These are phyloP conservation scores for Diphyllodes magnificus DNA, from an alignment of 2,113 vertebrate genomes.

Conservation along the genomic window DNA sequence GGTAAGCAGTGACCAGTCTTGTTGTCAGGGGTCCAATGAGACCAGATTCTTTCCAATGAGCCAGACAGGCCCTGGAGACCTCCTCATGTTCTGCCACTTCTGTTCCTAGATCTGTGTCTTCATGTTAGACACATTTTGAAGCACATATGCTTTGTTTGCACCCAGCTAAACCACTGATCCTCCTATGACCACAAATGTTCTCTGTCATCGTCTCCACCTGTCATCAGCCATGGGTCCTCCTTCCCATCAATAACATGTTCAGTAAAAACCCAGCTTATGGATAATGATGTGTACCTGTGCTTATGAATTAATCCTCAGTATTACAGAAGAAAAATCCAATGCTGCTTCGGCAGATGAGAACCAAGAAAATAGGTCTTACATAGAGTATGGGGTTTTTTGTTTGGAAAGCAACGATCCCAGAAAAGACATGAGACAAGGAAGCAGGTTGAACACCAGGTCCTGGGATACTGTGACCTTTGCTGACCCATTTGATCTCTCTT, in stretches of 20 bases:
- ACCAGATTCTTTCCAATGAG: neutral
- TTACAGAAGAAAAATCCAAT: neutral
- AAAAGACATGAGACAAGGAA: neutral
- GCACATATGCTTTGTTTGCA: neutral
- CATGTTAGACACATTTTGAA: fast-evolving
- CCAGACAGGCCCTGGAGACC: neutral
- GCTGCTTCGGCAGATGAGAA: neutral
- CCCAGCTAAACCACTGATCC: neutral
- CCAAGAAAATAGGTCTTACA: neutral
- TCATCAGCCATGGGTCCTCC: neutral
- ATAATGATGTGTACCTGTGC: neutral
- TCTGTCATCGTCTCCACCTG: neutral
- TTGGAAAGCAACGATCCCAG: neutral
- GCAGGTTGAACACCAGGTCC: neutral
- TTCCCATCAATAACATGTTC: neutral
- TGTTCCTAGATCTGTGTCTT: neutral
- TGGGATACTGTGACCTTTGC: neutral
- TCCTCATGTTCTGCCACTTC: neutral
- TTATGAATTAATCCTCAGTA: neutral
- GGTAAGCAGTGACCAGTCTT: neutral
- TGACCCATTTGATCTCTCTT: neutral
- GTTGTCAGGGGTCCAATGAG: neutral
- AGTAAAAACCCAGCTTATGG: neutral
- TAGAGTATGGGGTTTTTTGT: neutral
- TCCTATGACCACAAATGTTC: neutral